These are phyloP conservation scores for Xiphorhynchus elegans DNA, from an alignment of 2,113 vertebrate genomes.

Conservation along the genomic window DNA sequence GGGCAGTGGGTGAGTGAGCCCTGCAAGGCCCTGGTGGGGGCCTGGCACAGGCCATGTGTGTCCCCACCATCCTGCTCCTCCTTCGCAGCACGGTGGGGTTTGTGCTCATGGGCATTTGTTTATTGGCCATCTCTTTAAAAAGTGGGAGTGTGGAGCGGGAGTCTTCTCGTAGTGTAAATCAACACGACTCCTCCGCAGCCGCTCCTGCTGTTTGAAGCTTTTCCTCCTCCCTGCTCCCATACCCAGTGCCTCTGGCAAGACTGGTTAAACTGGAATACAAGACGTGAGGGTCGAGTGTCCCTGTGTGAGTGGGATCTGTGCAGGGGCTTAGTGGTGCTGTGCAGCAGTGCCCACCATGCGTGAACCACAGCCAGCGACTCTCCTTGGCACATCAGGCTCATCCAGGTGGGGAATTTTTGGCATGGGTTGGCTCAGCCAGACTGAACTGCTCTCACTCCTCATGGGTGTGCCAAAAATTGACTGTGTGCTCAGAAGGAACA, in stretches of 20 bases:
- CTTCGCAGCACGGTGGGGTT: not conserved
- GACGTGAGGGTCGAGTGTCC: not conserved
- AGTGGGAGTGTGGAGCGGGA: not conserved
- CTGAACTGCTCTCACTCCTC: not conserved
- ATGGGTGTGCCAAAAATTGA: not conserved
- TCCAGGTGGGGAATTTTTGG: not conserved
- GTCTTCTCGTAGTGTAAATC: not conserved
- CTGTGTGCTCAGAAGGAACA: not conserved
- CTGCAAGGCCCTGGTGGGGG: rapidly evolving
- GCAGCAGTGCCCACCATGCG: rapidly evolving
- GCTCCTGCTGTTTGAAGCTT: not conserved
- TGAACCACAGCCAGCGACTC: not conserved
- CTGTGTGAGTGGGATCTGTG: rapidly evolving
- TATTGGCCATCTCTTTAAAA: not conserved
- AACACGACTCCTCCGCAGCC: rapidly evolving
- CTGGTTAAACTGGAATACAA: not conserved
- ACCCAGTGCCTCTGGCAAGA: not conserved
- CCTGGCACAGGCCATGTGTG: rapidly evolving
- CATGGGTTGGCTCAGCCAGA: not conserved
- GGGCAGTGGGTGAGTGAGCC: conserved; percentile 73
- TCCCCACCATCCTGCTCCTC: not conserved
- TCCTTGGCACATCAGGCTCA: not conserved
- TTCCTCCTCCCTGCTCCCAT: not conserved
- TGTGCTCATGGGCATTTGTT: not conserved
- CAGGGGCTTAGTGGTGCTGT: not conserved